Evolutionary conservation across 2,113 vertebrate species (phyloP).

Genomic region (Embiotoca jacksoni): DNA sequence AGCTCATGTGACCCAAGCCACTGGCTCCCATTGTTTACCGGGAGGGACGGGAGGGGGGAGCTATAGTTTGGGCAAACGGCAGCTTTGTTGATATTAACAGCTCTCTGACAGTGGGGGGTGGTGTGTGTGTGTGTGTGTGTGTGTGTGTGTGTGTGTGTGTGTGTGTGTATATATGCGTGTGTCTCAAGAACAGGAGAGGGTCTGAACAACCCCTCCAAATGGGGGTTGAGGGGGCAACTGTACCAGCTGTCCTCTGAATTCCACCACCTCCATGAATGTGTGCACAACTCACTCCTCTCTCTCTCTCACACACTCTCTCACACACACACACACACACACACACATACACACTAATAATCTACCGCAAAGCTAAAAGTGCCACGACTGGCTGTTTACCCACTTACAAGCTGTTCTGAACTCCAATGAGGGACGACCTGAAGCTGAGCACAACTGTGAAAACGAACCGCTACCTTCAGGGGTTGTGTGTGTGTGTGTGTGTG

Average conservation of each 20-base stretch:
- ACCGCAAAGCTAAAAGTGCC: slow-evolving; percentile 32
- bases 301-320: neutral
- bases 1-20: slow-evolving; percentile 60
- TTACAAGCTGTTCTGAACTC: slow-evolving; percentile 37
- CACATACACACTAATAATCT: slow-evolving; percentile 3
- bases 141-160: neutral
- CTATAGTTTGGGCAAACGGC: slow-evolving; percentile 55
- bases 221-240: slow-evolving; percentile 51
- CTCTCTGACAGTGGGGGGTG: neutral
- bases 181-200: slow-evolving; percentile 45
- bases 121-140: slow-evolving; percentile 21
- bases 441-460: slow-evolving; percentile 6
- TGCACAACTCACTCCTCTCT: neutral
- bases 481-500: slow-evolving; percentile 6
- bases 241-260: slow-evolving; percentile 69
- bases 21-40: slow-evolving; percentile 63
- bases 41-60: slow-evolving; percentile 35
- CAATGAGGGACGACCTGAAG: slow-evolving; percentile 36
- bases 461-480: slow-evolving; percentile 38
- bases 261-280: slow-evolving; percentile 17
- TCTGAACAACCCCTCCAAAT: slow-evolving; percentile 41
- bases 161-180: slow-evolving; percentile 8
- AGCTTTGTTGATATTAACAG: slow-evolving; percentile 58
- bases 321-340: slow-evolving; percentile 13
- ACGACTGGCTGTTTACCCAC: slow-evolving; percentile 32